Conservation (phyloP, 2,113 vertebrate species). For the Catharus minimus region DNA sequence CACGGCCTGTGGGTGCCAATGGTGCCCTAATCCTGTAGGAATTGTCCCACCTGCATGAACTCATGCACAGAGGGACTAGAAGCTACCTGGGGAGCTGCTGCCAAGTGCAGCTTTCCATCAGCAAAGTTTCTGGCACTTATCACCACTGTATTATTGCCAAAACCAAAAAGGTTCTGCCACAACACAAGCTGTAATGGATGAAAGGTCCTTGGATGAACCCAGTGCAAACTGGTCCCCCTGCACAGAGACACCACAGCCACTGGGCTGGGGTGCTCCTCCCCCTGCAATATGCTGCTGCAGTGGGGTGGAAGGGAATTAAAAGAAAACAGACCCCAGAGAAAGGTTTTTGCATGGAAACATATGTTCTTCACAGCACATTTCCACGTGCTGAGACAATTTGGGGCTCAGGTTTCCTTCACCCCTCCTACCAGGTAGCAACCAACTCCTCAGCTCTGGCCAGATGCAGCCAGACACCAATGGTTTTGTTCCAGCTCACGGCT, state of each 20-base stretch:
- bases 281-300: background rate
- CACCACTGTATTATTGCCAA: background rate
- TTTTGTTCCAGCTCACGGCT: background rate
- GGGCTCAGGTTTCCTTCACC: background rate
- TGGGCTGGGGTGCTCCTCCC: no score
- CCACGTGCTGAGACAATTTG: accelerated
- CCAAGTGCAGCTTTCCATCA: background rate
- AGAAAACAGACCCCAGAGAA: background rate
- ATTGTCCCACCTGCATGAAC: background rate
- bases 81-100: background rate
- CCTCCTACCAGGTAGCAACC: background rate
- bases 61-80: accelerated
- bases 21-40: background rate
- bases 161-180: background rate
- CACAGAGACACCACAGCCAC: background rate
- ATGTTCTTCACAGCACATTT: background rate
- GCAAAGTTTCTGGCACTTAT: background rate
- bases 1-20: accelerated
- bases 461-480: accelerated
- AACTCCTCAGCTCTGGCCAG: background rate
- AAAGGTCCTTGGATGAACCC: background rate
- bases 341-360: background rate
- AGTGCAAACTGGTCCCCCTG: accelerated
- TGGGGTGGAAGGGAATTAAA: background rate
- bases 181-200: background rate